Evolutionary conservation across 2,888 invertebrate genomes (phyloP).

Genomic region (Sarcophaga rosellei): DNA sequence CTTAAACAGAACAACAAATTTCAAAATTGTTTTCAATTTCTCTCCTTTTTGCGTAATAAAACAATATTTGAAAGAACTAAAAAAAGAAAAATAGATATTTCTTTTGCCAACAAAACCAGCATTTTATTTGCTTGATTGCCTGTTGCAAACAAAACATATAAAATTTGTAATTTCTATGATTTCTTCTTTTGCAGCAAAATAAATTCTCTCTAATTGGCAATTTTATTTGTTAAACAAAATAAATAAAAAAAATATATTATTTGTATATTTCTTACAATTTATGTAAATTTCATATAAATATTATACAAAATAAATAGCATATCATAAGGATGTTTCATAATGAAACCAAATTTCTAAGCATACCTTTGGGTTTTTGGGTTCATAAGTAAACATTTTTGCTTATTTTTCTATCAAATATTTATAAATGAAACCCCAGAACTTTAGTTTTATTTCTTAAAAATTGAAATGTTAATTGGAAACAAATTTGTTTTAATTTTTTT

Average conservation of each 20-base stretch:
- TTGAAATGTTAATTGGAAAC: too few relatives aligned
- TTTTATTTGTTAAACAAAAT: slow-evolving; percentile 17
- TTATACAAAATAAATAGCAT: not conserved
- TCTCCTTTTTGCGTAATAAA: slow-evolving; percentile 11
- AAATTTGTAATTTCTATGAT: not conserved
- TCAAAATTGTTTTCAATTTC: not conserved
- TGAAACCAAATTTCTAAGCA: not conserved
- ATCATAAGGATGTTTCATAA: not conserved
- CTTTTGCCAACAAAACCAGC: not conserved
- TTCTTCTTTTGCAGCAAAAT: slow-evolving; percentile 1
- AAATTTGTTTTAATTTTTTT: too few relatives aligned
- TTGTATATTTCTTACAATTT: slow-evolving; percentile 8
- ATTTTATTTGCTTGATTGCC: not conserved
- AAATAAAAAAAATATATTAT: slow-evolving; percentile 21
- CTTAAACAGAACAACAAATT: slow-evolving; percentile 40
- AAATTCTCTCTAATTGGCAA: slow-evolving; percentile 35
- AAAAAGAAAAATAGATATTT: not conserved
- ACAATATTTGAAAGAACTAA: not conserved
- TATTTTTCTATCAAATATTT: too few relatives aligned
- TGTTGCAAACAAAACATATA: not conserved
- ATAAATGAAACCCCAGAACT: too few relatives aligned
- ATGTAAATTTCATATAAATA: not conserved
- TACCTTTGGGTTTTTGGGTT: slow-evolving; percentile 1
- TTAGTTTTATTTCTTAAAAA: too few relatives aligned
- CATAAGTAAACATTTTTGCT: slow-evolving; percentile 4